Evolutionary conservation across 2,888 invertebrate species (phyloP), one percentile per base, ranked within the genome.

Genomic region (Salpingus planirostris): DNA sequence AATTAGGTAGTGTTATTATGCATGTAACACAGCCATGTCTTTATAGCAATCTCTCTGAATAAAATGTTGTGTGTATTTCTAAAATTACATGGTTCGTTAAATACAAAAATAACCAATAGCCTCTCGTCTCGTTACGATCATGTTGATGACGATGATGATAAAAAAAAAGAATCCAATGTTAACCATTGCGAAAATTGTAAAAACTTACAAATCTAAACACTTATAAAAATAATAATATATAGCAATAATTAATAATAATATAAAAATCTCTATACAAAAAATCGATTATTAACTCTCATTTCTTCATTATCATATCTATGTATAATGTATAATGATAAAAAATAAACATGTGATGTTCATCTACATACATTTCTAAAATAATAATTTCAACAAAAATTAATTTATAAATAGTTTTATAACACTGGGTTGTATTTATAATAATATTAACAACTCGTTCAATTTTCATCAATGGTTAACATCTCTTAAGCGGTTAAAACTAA

Each of bases 391-490:
- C 40, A 44, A 48, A 39, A 47, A 46, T 33, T 44, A 44, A 45
- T 33, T 43, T 40, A 50, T 51, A 53, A 54, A 52, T n/a, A n/a
- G n/a, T n/a, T n/a, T 54, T 54, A 53, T 46, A 59, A 57, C 58
- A 58, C 57, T 53, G 55, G 55, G 52, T 50, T 53, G 44, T 31
- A 37, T 40, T 40, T 47, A 35, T 36, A 43, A 46, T 48, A 52
- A 44, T 30, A 42, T 43, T 46, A 52, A 50, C 47, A 49, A n/a
- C n/a, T n/a, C n/a, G n/a, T n/a, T n/a, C n/a, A n/a, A n/a, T n/a
- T 35, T 42, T 53, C 54, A 54, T 58, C 59, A 56, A 53, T 55
- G 54, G 58, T 52, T 54, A 57, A 55, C 52, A 54, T 50, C 42
- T 40, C 46, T 44, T 53, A 50, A 48, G 48, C 49, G 38, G 46